Base-by-base conservation (phyloP, 1,140 invertebrate species). In the Heliconius eleuchia region DNA sequence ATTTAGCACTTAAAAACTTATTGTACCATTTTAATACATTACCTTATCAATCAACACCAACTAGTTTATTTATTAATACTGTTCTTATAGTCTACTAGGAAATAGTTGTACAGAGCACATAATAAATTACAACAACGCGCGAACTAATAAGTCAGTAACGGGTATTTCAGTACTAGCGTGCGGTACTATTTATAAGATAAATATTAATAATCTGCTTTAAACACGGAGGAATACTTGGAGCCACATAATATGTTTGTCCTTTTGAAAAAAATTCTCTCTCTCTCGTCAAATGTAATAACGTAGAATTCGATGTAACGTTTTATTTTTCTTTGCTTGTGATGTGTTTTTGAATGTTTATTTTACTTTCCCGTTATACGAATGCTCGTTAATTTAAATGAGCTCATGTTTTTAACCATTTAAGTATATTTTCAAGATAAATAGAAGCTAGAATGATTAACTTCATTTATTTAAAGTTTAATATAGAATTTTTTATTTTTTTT, bases 151-250 rank as follows among this genome's bases (percentile, higher is more conserved):
- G 60, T 74, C 39, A 76, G 50, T 80, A 72, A 75, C 79, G 70
- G 50, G 71, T 76, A 80, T 80, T 80, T 80, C 74, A 39, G 76
- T 52, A 74, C 79, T 77, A 34, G 72, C 79, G 34, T n/a, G 66
- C 76, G 71, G 6, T 77, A 73, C 79, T 80, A 80, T 73, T 77
- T 77, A 80, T 80, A 80, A 74, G 57, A 80, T 77, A 80, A 74
- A 80, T 77, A 80, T 80, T 80, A 80, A 74, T 80, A 80, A 77
- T 60, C 79, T n/a, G 78, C 73, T 80, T 73, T 80, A 66, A 76
- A 77, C 75, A 74, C 75, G 60, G 52, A 80, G 60, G 52, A 80
- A 77, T 72, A 72, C 71, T 42, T 9, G 18, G 18, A 39, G 37
- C 71, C 37, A 72, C 37, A 23, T 39, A 4, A 71, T 39, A 42